Evolutionary conservation across 2,797 vertebrate genomes (phyloP).

Genomic region (Oreochromis mossambicus): DNA sequence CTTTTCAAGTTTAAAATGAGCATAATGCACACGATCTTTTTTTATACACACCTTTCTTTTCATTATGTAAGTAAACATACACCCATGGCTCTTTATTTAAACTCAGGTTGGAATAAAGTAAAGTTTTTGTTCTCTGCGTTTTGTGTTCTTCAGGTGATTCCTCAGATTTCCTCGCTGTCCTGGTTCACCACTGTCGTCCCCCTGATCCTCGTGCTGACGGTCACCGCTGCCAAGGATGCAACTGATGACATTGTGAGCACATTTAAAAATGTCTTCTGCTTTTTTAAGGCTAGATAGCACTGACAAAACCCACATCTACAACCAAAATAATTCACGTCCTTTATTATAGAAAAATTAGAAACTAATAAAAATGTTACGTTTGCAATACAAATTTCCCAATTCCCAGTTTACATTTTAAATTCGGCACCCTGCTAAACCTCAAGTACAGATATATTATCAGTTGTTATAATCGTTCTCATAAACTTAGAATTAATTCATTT

Average conservation of each 20-base stretch:
- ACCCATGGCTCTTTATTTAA: neutral
- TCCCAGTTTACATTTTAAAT: neutral
- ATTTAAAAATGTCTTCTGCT: neutral
- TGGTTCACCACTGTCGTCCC: slow-evolving; percentile 96
- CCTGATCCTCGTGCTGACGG: slow-evolving; percentile 84
- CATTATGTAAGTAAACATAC: neutral
- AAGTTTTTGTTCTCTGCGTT: accelerated
- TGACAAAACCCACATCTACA: neutral
- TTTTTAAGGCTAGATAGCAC: accelerated
- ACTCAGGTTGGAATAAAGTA: no score
- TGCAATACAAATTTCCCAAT: neutral
- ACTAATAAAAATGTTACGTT: accelerated
- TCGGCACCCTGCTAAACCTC: neutral
- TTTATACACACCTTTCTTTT: neutral
- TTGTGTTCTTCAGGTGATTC: slow-evolving; percentile 60
- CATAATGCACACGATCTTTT: neutral
- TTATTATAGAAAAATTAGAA: neutral
- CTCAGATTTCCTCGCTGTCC: slow-evolving; percentile 86
- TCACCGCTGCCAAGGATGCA: slow-evolving; percentile 93
- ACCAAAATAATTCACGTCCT: neutral
- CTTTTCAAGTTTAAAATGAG: neutral
- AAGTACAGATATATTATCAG: neutral
- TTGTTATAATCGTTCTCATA: accelerated
- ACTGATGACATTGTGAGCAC: slow-evolving; percentile 87
- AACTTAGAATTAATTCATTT: neutral